phyloP scores from a whole-genome alignment of 1,140 invertebrate genomes.

The Ips typographus region DNA sequence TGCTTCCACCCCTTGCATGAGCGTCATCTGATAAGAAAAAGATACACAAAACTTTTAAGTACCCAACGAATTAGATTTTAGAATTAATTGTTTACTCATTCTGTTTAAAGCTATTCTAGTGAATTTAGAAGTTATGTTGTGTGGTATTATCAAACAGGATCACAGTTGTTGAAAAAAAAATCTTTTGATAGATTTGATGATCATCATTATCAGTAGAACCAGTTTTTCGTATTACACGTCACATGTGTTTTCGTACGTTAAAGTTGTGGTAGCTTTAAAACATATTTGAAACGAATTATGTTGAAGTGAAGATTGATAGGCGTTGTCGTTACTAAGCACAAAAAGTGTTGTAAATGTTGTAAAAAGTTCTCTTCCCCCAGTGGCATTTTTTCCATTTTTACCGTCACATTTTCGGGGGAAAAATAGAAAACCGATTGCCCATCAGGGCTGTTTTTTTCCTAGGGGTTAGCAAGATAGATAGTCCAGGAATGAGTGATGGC shows the following conservation, averaged over 20 bases:
- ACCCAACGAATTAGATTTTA: too few relatives aligned
- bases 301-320: neutral
- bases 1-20: neutral
- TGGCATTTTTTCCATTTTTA: constrained; percentile 18
- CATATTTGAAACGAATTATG: neutral
- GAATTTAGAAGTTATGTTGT: too few relatives aligned
- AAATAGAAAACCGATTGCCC: constrained; percentile 23
- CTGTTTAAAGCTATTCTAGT: too few relatives aligned
- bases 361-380: neutral
- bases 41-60: neutral
- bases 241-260: too few relatives aligned
- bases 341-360: neutral
- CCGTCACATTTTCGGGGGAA: constrained; percentile 13
- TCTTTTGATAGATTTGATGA: too few relatives aligned
- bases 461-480: constrained; percentile 21
- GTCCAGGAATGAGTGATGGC: constrained; percentile 21
- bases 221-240: too few relatives aligned
- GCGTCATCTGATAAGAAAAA: neutral
- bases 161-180: too few relatives aligned
- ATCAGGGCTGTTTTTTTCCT: constrained; percentile 15
- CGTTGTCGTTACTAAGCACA: constrained; percentile 7
- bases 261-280: too few relatives aligned
- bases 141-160: too few relatives aligned
- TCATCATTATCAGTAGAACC: too few relatives aligned
- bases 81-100: too few relatives aligned